Base-by-base conservation (phyloP, 1,140 invertebrate species). In the Diorhabda elongata region DNA sequence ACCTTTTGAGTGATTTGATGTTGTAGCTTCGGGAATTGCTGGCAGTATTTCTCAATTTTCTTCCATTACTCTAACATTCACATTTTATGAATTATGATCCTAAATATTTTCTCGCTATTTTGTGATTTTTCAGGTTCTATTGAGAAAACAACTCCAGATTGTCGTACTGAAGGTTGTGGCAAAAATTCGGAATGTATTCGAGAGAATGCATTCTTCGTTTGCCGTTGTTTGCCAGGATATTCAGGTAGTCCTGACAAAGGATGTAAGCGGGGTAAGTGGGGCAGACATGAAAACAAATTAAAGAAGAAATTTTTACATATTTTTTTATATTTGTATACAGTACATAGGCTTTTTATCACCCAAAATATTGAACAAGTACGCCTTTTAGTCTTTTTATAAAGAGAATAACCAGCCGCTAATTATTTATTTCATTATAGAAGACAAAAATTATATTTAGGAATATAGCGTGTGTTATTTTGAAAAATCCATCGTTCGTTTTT, bases 111-210 rank as follows among this genome's bases (percentile, higher is more conserved):
- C 26, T 26, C 26, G 26, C 26, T 26, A 26, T 26, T 26, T 26
- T 52, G 6, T 52, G 4, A 64, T 64, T 68, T 74, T 78, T 70
- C 73, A 91, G 90, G 90, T 83, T 85, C 84, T 66, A 79, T 84
- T 73, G 88, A 89, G 77, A 83, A 83, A 73, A 88, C 86, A 74
- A 81, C 86, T 66, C 83, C 87, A 42, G 93, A 96, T 78, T 96
- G 93, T 81, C 86, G 92, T 64, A 91, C 90, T 4, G 86, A 86
- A 42, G 93, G 92, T 62, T 96, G 93, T 82, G 92, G 92, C 66
- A 87, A 89, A 75, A 90, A 89, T 65, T 93, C 93, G 1, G 88
- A 91, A 79, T 95, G 93, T 79, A 87, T 93, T 69, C 85, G 88
- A 57, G 89, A 92, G 81, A 88, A 89, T 70, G 89, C 89, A 68